Evolutionary conservation across 1,140 invertebrate genomes (phyloP), one percentile per base, ranked within the genome.

Genomic region (Trichonephila clavipes): DNA sequence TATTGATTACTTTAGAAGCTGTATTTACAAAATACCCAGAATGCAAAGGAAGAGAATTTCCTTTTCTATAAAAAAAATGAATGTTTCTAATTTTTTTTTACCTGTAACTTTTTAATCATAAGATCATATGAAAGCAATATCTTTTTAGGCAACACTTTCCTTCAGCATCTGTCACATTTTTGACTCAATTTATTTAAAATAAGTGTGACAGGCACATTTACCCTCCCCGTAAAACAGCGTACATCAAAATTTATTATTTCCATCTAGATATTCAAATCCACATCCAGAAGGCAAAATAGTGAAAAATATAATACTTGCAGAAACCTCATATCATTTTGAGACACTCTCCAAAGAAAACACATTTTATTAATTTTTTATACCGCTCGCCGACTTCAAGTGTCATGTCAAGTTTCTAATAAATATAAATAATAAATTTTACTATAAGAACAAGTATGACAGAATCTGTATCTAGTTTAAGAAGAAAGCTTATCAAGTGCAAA

Each of bases 371-470:
- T 77, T 77, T 77, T 77, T 77, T 77, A 77, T 77, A 77, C 24
- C 72, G 72, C 28, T 77, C 72, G 34, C 72, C 72, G 18, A 28
- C 72, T 77, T 40, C 72, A 77, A 18, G 72, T 77, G 72, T 77
- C 72, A 77, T 77, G 72, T 77, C 72, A 77, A 34, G 72, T 28
- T 77, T 34, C 34, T 77, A 77, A 77, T 77, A 77, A 77, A 77
- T 77, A 77, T 77, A 77, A 77, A 77, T 77, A 77, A 77, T 77
- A 77, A 77, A 77, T 77, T 77, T 77, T 19, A 77, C 72, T 77
- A 77, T 77, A 77, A 77, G 72, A 77, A 77, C 34, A 77, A 77
- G 40, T 77, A 77, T 77, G 72, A 77, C 72, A 77, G 34, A 40
- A 40, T 77, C 28, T 77, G 72, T 77, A 77, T 77, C 72, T 77